phyloP scores from a whole-genome alignment of 2,113 vertebrate genomes.

The Ginglymostoma cirratum region DNA sequence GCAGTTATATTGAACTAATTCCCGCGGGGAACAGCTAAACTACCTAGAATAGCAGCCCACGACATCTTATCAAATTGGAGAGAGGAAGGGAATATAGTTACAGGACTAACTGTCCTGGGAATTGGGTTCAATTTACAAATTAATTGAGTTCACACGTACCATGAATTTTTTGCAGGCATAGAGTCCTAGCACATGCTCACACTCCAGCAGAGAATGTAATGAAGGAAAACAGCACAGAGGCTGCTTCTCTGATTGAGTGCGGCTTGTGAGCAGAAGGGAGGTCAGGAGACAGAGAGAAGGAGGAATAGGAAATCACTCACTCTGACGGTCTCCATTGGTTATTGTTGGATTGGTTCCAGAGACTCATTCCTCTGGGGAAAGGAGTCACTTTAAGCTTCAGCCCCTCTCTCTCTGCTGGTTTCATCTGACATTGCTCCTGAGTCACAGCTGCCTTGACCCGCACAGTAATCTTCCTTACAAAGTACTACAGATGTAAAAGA shows the following conservation, averaged over 20 bases:
- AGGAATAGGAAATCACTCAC: not conserved
- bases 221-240: not conserved
- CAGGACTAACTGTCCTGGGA: constrained; percentile 6
- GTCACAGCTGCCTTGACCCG: not conserved
- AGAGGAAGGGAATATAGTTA: not conserved
- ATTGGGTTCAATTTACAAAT: constrained; percentile 10
- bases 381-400: not conserved
- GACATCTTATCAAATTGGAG: not conserved
- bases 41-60: not conserved
- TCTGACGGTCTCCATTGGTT: not conserved
- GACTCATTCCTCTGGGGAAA: too few relatives aligned
- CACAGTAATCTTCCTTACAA: not conserved
- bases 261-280: not conserved
- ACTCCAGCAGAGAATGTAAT: constrained; percentile 2
- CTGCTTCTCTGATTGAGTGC: constrained; percentile 25
- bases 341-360: not conserved
- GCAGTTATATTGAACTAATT: not conserved
- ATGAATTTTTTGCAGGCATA: not conserved
- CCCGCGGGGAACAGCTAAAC: not conserved
- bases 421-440: not conserved
- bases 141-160: constrained; percentile 22
- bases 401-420: not conserved
- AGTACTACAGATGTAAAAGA: not conserved
- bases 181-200: not conserved
- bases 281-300: not conserved